A percentile compares a stretch with the other conserved stretches of the same genome.
Conservation (phyloP, 23 tunicate genomes). For the Styela clava region DNA sequence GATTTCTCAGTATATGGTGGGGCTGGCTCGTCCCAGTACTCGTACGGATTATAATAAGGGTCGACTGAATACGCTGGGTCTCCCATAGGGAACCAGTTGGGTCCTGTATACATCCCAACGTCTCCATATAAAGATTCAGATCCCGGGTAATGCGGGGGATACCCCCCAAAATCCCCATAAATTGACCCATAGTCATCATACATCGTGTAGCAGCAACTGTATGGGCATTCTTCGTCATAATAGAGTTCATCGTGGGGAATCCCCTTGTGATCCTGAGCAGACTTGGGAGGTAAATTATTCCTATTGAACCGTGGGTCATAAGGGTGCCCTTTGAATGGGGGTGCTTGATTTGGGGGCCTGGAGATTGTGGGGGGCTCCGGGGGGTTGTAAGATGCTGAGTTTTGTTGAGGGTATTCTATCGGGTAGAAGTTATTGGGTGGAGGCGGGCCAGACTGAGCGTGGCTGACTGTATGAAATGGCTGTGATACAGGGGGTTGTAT, state of each 20-base stretch:
- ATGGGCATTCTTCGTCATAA: slow-evolving; percentile 29
- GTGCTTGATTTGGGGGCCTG: neutral
- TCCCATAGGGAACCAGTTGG: slow-evolving; percentile 32
- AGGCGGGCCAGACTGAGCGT: slow-evolving; percentile 22
- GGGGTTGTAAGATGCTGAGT: slow-evolving; percentile 17
- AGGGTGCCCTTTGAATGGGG: neutral
- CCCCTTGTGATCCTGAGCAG: neutral
- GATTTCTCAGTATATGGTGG: slow-evolving; percentile 33
- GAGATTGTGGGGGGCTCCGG: neutral
- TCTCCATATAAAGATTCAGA: neutral
- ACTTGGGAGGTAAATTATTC: neutral
- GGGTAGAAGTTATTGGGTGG: slow-evolving; percentile 13
- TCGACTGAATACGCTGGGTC: slow-evolving; percentile 19
- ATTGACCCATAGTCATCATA: slow-evolving; percentile 27
- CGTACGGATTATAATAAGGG: slow-evolving; percentile 19
- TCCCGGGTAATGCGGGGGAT: neutral
- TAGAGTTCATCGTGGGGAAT: slow-evolving; percentile 3
- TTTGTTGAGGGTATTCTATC: slow-evolving; percentile 10
- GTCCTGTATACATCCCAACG: neutral
- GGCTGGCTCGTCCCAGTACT: slow-evolving; percentile 21
- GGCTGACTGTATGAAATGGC: slow-evolving; percentile 16
- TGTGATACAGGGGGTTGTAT: neutral
- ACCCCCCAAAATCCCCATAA: neutral
- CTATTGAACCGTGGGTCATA: neutral
- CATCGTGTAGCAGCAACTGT: slow-evolving; percentile 13